Evolutionary conservation across 2,888 invertebrate genomes (phyloP), one percentile per base, ranked within the genome.

Genomic region (Microctonus aethiopoides): DNA sequence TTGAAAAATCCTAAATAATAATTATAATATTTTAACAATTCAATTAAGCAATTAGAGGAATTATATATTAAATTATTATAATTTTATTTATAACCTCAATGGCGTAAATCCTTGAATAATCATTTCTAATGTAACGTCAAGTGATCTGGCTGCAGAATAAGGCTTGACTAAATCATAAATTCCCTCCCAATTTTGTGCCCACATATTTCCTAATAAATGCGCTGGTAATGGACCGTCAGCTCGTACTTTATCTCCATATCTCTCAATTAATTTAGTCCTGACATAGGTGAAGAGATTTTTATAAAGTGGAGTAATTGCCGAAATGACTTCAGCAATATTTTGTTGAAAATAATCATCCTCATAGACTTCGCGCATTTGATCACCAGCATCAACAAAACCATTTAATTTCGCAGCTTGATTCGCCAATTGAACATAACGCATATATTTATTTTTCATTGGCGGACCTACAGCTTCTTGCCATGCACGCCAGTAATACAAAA

Each of bases 251-350:
- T 89, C 89, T 0, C 92, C 92, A 76, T 94, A 94, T 52, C 89
- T 83, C 65, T 90, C 88, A 7, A 90, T 87, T 24, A 96, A 85
- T 74, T 91, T 91, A 36, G 91, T 87, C 52, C 96, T 87, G 0
- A 95, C 95, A 76, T 94, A 96, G 0, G 95, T 94, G 82, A 96
- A 95, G 1, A 96, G 87, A 80, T 95, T 92, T 76, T 93, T 91
- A 85, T 96, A 96, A 0, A 96, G 86, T 0, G 95, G 95, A 70
- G 79, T 86, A 41, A 86, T 77, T 0, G 83, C 80, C 2, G 87
- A 83, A 52, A 88, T 86, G 9, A 91, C 87, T 76, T 90, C 89
- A 0, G 88, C 87, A 41, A 90, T 82, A 77, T 89, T 89, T 62
- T 87, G 87, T 64, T 91, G 89, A 78, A 93, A 91, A 32, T 92